Percentiles rank a stretch among this genome's conserved stretches.
Evolutionary conservation across 2,113 vertebrate genomes (phyloP).

Genomic region (Mesembrinibis cayennensis): DNA sequence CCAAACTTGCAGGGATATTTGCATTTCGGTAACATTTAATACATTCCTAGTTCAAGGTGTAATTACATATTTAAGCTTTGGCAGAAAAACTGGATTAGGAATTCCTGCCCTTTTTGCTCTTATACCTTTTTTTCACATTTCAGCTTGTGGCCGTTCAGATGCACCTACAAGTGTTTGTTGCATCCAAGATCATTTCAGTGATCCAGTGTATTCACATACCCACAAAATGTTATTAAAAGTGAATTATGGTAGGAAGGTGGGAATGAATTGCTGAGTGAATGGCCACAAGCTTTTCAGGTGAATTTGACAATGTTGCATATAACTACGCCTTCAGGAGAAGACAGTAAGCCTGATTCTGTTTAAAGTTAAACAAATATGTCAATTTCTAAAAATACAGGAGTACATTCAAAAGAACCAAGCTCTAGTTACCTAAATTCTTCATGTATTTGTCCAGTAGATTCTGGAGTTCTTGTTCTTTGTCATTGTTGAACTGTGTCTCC

Average conservation of each 20-base stretch:
- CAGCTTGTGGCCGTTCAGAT: neutral
- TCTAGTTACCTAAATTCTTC: conserved; percentile 90
- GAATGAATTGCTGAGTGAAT: neutral
- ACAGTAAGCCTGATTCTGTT: neutral
- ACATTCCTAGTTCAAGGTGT: neutral
- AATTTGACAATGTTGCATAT: neutral
- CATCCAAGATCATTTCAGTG: neutral
- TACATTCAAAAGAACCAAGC: neutral
- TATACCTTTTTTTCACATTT: neutral
- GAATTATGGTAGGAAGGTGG: neutral
- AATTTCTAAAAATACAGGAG: neutral
- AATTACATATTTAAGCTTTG: neutral
- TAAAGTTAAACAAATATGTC: neutral
- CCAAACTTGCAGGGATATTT: neutral
- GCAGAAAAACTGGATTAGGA: neutral
- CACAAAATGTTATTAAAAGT: neutral
- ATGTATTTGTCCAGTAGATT: conserved; percentile 97
- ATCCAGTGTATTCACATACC: neutral
- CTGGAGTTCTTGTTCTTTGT: conserved; percentile 98
- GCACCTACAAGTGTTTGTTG: neutral
- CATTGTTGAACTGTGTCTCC: conserved; percentile 98
- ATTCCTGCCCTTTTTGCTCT: neutral
- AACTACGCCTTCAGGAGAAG: neutral
- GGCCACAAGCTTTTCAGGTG: neutral
- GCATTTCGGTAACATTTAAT: neutral